A percentile compares a stretch with the other conserved stretches of the same genome.
These are phyloP conservation scores for Danio tinwini DNA, from an alignment of 2,797 vertebrate species.

Conservation along the genomic window DNA sequence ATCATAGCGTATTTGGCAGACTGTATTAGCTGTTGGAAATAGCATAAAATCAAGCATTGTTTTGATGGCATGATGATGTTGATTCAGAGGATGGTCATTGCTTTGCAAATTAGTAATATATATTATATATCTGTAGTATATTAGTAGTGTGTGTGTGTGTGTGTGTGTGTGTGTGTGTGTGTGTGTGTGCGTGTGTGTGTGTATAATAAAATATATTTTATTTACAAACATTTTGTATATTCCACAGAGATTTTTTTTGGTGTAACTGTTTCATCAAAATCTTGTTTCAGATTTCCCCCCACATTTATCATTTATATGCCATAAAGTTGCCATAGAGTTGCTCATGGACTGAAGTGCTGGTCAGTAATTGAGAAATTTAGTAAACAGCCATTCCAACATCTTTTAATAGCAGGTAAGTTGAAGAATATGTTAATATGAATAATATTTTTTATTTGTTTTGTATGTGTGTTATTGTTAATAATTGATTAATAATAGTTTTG, in stretches of 20 bases:
- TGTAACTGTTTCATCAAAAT: not conserved
- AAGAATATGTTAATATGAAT: not conserved
- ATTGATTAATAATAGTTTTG: not conserved
- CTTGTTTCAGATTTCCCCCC: conserved; percentile 58
- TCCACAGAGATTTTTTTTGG: not conserved
- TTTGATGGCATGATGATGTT: not conserved
- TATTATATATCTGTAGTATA: too few relatives aligned
- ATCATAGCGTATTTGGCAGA: conserved; percentile 1
- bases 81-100: not conserved
- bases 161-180: too few relatives aligned
- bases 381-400: conserved; percentile 20
- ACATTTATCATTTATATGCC: conserved; percentile 44
- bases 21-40: not conserved
- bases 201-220: too few relatives aligned
- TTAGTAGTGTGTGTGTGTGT: too few relatives aligned
- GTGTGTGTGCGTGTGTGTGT: too few relatives aligned
- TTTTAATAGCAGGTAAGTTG: conserved; percentile 55
- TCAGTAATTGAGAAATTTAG: conserved; percentile 3
- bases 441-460: not conserved
- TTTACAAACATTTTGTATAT: not conserved
- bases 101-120: too few relatives aligned
- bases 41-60: not conserved
- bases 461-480: not conserved
- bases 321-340: conserved; percentile 53
- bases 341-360: conserved; percentile 63